Evolutionary conservation across 2,797 vertebrate genomes (phyloP), one percentile per base, ranked within the genome.

Genomic region (Pelobates cultripes): DNA sequence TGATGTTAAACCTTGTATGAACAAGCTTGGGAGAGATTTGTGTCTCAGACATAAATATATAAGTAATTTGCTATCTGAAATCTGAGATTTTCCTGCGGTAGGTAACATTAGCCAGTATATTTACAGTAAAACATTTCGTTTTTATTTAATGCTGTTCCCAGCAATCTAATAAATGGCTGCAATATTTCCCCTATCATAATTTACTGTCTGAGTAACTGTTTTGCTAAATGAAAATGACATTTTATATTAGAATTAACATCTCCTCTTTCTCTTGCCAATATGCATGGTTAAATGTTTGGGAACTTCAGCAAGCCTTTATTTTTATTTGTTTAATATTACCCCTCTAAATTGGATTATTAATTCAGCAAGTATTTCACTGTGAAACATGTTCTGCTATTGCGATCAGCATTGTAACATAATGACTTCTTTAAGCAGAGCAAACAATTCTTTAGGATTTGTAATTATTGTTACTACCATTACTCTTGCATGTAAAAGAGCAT

Each of bases 401-500:
- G 14, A 14, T 14, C 2, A 57, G 55, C 2, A 4, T 17, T 44
- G 68, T 70, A 71, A 71, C n/a, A 15, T 17, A 53, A 53, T 28
- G 7, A 15, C 9, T 0, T n/a, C 44, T 53, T 51, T 40, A 51
- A 47, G 17, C n/a, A 51, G 44, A 9, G 15, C 45, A 40, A 51
- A 51, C 17, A 9, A 71, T 71, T 71, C 61, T 28, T 17, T 7
- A 17, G 3, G n/a, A 17, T 40, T 28, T 40, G n/a, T 69, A 73
- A 68, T 68, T 77, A 64, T 68, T 77, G 41, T 45, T 73, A 6
- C 17, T 57, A 28, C 61, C 14, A 13, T 13, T 69, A 73, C 67
- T 44, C 75, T 45, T 40, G 47, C 69, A 57, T 70, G 68, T 51
- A 71, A 12, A 71, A 64, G 75, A 28, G 68, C 77, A 73, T 45